Percentiles rank a stretch among this genome's conserved stretches.
These are phyloP conservation scores for Rhabditoides inermis DNA, from an alignment of 2,888 invertebrate genomes.

Conservation along the genomic window DNA sequence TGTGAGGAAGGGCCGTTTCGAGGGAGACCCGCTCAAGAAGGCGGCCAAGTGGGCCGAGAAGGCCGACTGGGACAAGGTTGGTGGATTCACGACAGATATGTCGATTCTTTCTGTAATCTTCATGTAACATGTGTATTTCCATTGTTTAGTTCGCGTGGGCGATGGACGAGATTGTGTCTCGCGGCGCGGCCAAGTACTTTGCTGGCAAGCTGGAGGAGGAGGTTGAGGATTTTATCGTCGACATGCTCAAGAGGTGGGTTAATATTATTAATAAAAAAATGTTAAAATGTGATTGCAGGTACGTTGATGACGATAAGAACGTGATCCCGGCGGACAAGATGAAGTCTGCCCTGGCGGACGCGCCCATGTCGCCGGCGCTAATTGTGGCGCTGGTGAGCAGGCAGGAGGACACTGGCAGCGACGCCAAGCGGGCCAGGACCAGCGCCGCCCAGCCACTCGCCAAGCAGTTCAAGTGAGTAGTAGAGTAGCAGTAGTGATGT, in stretches of 20 bases:
- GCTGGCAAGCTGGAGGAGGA: slow-evolving; percentile 23
- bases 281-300: too few relatives aligned
- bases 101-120: too few relatives aligned
- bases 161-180: slow-evolving; percentile 19
- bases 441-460: slow-evolving; percentile 62
- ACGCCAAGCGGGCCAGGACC: slow-evolving; percentile 23
- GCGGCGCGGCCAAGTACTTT: slow-evolving; percentile 15
- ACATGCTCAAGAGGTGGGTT: slow-evolving; percentile 9
- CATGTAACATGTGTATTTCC: neutral
- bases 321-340: slow-evolving; percentile 10
- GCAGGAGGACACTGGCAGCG: slow-evolving; percentile 12
- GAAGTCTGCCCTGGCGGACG: slow-evolving; percentile 19
- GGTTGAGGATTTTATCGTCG: slow-evolving; percentile 21
- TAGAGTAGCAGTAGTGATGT: too few relatives aligned
- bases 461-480: too few relatives aligned
- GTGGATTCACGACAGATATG: neutral
- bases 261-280: neutral
- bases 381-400: slow-evolving; percentile 17
- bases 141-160: slow-evolving; percentile 22
- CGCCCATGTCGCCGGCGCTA: slow-evolving; percentile 11
- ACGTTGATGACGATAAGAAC: slow-evolving; percentile 7
- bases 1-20: slow-evolving; percentile 18
- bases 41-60: slow-evolving; percentile 20
- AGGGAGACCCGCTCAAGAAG: slow-evolving; percentile 31
- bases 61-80: slow-evolving; percentile 20